Evolutionary conservation across 1,140 invertebrate genomes (phyloP).

Genomic region (Maniola jurtina): DNA sequence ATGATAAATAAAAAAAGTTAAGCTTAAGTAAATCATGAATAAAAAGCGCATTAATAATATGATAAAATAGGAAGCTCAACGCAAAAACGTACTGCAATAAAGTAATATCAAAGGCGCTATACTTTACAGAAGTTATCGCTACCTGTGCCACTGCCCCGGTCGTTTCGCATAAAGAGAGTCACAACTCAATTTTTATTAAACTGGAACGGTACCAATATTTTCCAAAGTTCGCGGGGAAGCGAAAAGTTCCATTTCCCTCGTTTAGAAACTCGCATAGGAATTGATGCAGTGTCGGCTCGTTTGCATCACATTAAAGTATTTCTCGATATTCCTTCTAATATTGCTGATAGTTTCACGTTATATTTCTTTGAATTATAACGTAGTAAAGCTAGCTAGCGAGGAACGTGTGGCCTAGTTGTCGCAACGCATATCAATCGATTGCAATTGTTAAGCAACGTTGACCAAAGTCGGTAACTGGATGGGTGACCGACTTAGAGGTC

Average conservation of each 20-base stretch:
- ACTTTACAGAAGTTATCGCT: background rate
- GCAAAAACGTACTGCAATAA: background rate
- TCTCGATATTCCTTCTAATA: conserved; percentile 35
- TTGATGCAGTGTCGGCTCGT: conserved; percentile 44
- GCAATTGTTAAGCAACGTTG: too few relatives aligned
- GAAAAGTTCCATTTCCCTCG: conserved; percentile 48
- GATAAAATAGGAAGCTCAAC: background rate
- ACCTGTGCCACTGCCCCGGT: conserved; percentile 32
- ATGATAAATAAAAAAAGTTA: too few relatives aligned
- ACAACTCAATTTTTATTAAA: conserved; percentile 52
- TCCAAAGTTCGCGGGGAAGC: conserved; percentile 41
- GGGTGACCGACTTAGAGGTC: too few relatives aligned
- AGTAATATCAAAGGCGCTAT: background rate
- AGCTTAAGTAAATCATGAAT: background rate
- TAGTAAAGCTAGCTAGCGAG: background rate
- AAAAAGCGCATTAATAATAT: background rate
- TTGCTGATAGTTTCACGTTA: conserved; percentile 2
- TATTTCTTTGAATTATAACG: background rate
- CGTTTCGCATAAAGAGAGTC: conserved; percentile 25
- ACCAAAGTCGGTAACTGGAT: too few relatives aligned
- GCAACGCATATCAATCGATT: too few relatives aligned
- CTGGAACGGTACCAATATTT: conserved; percentile 47
- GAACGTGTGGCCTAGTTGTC: too few relatives aligned
- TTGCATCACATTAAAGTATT: conserved; percentile 51
- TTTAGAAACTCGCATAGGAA: conserved; percentile 45